Evolutionary conservation across 1,140 invertebrate genomes (phyloP), one percentile per base, ranked within the genome.

Genomic region (Manduca sexta): DNA sequence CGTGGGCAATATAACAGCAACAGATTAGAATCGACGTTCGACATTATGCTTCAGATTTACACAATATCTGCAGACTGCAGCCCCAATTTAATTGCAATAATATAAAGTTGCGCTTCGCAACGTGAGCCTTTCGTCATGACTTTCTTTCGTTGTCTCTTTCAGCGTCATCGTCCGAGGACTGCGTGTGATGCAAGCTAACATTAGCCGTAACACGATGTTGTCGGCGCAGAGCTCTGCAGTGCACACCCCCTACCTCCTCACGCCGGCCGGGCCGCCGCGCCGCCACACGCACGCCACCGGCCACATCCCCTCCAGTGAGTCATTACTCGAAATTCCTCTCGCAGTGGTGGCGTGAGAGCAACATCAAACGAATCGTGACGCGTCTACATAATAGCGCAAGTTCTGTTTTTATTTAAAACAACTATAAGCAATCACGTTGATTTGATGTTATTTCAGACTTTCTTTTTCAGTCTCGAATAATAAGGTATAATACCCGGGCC

Each of bases 301-400:
- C 21, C 21, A 26, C 21, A 8, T 26, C 21, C 45, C 48, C 44
- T 33, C 42, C 31, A 54, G 40, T 67, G 59, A 76, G 45, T 74
- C 69, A 75, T 58, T 52, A 55, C 30, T 30, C 58, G 63, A 74
- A 60, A 59, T 52, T 55, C 46, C 55, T 52, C 44, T 45, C 45
- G 57, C 52, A n/a, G n/a, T n/a, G 42, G 13, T 49, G 54, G 65
- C 62, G 69, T 74, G 72, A 69, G 68, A 69, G 60, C 54, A 56
- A 59, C 71, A 65, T 67, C 61, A 73, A 57, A 53, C 56, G 56
- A 54, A 62, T 71, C 64, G 64, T 76, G 69, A 72, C 72, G 60
- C 64, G 59, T 76, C 73, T 68, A 68, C 50, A 68, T 72, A 69
- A 67, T 74, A 69, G 49, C 45, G 58, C 59, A 52, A 63, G 61